Evolutionary conservation across 2,888 invertebrate species (phyloP), one percentile per base, ranked within the genome.

Genomic region (Eueremaeus valkanovi): DNA sequence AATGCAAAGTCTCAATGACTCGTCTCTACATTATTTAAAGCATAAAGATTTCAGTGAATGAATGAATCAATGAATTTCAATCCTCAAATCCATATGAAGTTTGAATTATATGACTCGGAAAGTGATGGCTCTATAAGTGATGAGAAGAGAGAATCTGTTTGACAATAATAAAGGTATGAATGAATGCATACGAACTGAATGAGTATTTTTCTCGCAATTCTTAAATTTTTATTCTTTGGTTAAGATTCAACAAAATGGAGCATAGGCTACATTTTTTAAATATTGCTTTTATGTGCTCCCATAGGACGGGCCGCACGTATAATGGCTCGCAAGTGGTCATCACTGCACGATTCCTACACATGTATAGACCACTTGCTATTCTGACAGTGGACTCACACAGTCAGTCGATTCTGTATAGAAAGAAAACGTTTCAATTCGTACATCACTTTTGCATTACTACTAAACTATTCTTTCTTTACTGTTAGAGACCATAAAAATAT

Each of bases 371-470:
- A n/a, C n/a, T n/a, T 27, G 21, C 21, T 55, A 27, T 55, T 13
- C 55, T 11, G 36, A 11, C 36, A 36, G 36, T 5, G 5, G 6
- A 36, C 36, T 27, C 55, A 24, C 27, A 55, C 55, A 55, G 6
- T 8, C 5, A 5, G 11, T 27, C 55, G 27, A 24, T 61, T 61
- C 61, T 31, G 31, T 21, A 61, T 61, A 61, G 13, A 61, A 31
- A 61, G 31, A 31, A 61, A 61, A 61, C 33, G 16, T 13, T n/a
- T 33, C 18, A 61, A 24, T 61, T 24, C 33, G 61, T 61, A 61
- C 61, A 61, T 61, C 61, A 61, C 61, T 61, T 61, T 61, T 61
- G 31, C 61, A 61, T 61, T 61, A 61, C 18, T 33, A 31, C 31
- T 33, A 3, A 1, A 33, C 33, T 61, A 61, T 61, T 33, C 29